Conservation (phyloP, 1,140 invertebrate species). For the Hycleus phaleratus region DNA sequence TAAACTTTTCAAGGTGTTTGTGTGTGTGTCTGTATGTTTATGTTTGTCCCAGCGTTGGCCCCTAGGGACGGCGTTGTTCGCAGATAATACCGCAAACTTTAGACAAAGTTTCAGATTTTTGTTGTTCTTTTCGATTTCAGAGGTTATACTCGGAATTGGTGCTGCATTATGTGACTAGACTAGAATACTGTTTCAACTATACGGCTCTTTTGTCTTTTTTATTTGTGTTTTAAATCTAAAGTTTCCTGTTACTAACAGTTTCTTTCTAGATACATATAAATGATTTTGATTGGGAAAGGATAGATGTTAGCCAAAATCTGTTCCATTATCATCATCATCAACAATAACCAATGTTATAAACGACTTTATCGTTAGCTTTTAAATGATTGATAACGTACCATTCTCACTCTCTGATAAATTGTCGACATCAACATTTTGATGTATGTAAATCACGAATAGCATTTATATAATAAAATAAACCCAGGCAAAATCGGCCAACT, state of each 20-base stretch:
- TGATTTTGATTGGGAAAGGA: not conserved
- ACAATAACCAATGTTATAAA: not conserved
- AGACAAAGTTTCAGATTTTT: slow-evolving; percentile 23
- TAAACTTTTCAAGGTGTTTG: not conserved
- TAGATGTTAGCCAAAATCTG: not conserved
- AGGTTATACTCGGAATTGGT: slow-evolving; percentile 20
- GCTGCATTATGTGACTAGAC: slow-evolving; percentile 21
- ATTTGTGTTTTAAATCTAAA: slow-evolving; percentile 20
- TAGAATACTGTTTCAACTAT: slow-evolving; percentile 9
- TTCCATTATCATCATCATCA: not conserved
- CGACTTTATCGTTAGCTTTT: not conserved
- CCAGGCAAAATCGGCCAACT: too few species aligned
- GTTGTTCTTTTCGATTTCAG: slow-evolving; percentile 28
- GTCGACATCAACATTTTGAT: not conserved
- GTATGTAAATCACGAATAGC: slow-evolving; percentile 8
- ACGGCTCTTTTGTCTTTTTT: slow-evolving; percentile 13
- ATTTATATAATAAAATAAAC: slow-evolving; percentile 2
- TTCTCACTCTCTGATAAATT: slow-evolving; percentile 2
- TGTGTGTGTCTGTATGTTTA: not conserved
- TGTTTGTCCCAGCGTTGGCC: slow-evolving; percentile 5
- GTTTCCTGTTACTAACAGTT: not conserved
- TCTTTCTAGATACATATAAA: not conserved
- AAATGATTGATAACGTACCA: not conserved
- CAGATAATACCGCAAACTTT: slow-evolving; percentile 26
- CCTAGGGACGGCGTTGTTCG: slow-evolving; percentile 22